These are phyloP conservation scores for Sminthurinus aureus DNA, from an alignment of 2,888 invertebrate genomes.

Conservation along the genomic window DNA sequence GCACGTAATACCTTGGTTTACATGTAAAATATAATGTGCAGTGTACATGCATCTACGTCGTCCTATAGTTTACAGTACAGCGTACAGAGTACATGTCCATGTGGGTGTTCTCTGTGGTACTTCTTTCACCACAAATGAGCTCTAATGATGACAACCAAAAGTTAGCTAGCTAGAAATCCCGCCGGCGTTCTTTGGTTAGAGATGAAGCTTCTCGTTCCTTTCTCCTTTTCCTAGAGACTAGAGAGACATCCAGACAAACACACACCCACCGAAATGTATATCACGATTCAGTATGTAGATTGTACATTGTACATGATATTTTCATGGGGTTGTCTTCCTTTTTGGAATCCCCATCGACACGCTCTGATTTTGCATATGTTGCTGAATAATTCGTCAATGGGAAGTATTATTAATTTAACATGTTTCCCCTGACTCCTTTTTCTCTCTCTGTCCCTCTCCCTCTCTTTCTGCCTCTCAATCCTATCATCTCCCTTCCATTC, in stretches of 20 bases:
- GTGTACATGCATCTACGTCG: too few species aligned
- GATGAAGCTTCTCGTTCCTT: neutral
- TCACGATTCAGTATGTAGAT: too few species aligned
- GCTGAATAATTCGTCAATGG: constrained; percentile 24
- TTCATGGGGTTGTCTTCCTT: neutral
- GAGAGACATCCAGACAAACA: too few species aligned
- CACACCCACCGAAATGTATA: too few species aligned
- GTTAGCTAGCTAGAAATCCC: neutral
- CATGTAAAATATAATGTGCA: too few species aligned
- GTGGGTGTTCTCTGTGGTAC: constrained; percentile 23
- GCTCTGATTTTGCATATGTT: constrained; percentile 21
- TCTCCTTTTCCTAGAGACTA: neutral
- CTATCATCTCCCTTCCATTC: neutral
- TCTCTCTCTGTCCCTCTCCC: constrained; percentile 1
- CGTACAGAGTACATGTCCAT: neutral
- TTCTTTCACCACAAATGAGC: constrained; percentile 2
- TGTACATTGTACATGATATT: neutral
- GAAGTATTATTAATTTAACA: constrained; percentile 24
- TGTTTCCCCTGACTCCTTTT: neutral
- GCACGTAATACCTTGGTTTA: too few species aligned
- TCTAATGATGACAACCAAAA: constrained; percentile 36
- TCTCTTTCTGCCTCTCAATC: neutral
- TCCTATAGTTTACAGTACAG: neutral
- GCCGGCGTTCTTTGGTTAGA: constrained; percentile 14
- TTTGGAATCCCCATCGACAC: constrained; percentile 10